Evolutionary conservation across 2,888 invertebrate species (phyloP).

Genomic region (Volucella bombylans): DNA sequence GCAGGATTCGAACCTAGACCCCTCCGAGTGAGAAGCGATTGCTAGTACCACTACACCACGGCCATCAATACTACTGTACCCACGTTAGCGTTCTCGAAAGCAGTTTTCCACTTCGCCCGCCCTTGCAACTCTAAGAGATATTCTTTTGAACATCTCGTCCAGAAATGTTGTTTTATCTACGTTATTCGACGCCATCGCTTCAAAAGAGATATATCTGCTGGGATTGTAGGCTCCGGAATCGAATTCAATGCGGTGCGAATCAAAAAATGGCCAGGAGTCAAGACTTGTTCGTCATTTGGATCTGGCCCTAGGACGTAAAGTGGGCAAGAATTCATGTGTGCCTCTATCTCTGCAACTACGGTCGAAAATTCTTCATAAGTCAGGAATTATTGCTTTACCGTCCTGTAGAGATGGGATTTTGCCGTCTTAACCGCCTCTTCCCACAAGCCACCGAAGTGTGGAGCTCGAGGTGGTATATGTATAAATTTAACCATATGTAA

Average conservation of each 20-base stretch:
- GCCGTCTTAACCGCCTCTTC: slow-evolving; percentile 10
- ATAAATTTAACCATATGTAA: slow-evolving; percentile 1
- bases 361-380: neutral
- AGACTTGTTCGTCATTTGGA: neutral
- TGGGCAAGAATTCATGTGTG: neutral
- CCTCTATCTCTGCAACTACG: neutral
- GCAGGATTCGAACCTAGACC: too few relatives aligned
- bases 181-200: neutral
- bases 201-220: neutral
- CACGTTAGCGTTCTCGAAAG: neutral
- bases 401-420: slow-evolving; percentile 10
- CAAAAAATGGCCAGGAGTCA: too few relatives aligned
- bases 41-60: too few relatives aligned
- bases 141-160: slow-evolving; percentile 15
- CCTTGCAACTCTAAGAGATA: slow-evolving; percentile 16
- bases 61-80: too few relatives aligned
- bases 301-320: neutral
- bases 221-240: too few relatives aligned
- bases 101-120: slow-evolving; percentile 41
- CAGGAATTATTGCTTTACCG: neutral
- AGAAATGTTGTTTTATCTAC: slow-evolving; percentile 26
- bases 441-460: slow-evolving; percentile 35
- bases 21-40: too few relatives aligned
- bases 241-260: neutral
- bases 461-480: slow-evolving; percentile 15